Conservation (phyloP, 1,140 invertebrate genomes). For the Micrasema longulum region DNA sequence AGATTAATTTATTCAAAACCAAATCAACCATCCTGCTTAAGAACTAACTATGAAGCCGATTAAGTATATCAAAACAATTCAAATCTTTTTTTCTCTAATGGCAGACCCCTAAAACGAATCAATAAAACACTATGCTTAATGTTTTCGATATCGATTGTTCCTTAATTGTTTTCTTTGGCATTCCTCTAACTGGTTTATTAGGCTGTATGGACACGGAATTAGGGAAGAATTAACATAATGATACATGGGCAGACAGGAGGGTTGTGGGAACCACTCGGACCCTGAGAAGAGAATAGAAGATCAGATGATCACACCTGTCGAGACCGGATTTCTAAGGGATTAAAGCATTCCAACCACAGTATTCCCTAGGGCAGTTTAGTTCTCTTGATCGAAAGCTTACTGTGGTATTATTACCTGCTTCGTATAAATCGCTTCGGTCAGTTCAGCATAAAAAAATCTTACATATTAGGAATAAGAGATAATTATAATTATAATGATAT, state of each 20-base stretch:
- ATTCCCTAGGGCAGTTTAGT: neutral
- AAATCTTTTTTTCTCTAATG: too few species aligned
- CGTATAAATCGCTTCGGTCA: too few species aligned
- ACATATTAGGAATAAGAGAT: too few species aligned
- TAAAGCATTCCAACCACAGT: conserved; percentile 13
- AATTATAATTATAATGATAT: too few species aligned
- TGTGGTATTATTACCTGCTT: too few species aligned
- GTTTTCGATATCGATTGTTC: conserved; percentile 14
- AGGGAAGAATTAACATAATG: conserved; percentile 33
- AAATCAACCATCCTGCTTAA: too few species aligned
- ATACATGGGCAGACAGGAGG: conserved; percentile 3
- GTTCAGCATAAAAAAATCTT: too few species aligned
- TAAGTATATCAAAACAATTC: too few species aligned
- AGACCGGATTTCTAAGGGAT: conserved; percentile 15
- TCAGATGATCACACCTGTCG: conserved; percentile 30
- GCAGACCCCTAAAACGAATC: neutral
- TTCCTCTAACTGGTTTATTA: conserved; percentile 7
- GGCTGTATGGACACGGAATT: conserved; percentile 3
- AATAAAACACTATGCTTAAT: conserved; percentile 14
- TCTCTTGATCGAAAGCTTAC: neutral
- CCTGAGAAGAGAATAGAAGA: too few species aligned
- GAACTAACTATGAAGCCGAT: too few species aligned
- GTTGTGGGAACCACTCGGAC: conserved; percentile 15
- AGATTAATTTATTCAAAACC: too few species aligned
- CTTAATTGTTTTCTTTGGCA: conserved; percentile 25